phyloP scores from a whole-genome alignment of 2,113 vertebrate species.

The Ochotona princeps region DNA sequence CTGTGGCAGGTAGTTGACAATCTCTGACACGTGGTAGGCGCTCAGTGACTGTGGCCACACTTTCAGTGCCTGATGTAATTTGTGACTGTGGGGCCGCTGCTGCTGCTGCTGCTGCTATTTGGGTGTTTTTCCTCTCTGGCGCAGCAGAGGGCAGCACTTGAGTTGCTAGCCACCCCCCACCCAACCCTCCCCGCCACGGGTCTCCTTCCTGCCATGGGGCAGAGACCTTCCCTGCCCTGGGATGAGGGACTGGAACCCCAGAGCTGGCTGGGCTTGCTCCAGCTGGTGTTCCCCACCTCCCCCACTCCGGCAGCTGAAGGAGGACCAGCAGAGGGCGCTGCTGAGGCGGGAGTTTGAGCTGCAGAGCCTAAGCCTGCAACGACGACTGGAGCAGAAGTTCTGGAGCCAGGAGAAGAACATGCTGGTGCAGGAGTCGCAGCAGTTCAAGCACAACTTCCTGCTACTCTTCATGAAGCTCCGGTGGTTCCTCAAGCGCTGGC shows the following conservation, averaged over 20 bases:
- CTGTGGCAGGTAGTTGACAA: too few species aligned
- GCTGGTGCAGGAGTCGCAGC: constrained; percentile 96
- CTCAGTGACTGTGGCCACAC: not conserved
- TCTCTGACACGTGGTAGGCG: too few species aligned
- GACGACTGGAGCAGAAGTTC: constrained; percentile 95
- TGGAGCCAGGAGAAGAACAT: constrained; percentile 97
- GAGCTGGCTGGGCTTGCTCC: not conserved
- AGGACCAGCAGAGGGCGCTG: constrained; percentile 96
- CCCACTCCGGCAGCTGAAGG: constrained; percentile 89
- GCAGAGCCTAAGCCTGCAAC: constrained; percentile 96
- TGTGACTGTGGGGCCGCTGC: not conserved
- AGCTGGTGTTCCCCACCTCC: rapidly evolving
- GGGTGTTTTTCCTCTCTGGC: not conserved
- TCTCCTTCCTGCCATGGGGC: not conserved
- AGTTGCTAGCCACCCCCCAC: not conserved
- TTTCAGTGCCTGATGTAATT: too few species aligned
- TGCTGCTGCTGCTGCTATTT: not conserved
- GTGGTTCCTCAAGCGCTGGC: constrained; percentile 98
- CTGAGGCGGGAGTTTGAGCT: constrained; percentile 95
- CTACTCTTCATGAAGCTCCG: constrained; percentile 98
- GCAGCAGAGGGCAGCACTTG: not conserved
- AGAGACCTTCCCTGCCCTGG: not conserved
- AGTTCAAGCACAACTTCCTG: constrained; percentile 95
- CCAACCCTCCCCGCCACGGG: not conserved
- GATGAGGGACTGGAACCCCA: not conserved